A percentile compares a stretch with the other conserved stretches of the same genome.
phyloP scores from a whole-genome alignment of 2,888 invertebrate species.

The Phyllotreta striolata region DNA sequence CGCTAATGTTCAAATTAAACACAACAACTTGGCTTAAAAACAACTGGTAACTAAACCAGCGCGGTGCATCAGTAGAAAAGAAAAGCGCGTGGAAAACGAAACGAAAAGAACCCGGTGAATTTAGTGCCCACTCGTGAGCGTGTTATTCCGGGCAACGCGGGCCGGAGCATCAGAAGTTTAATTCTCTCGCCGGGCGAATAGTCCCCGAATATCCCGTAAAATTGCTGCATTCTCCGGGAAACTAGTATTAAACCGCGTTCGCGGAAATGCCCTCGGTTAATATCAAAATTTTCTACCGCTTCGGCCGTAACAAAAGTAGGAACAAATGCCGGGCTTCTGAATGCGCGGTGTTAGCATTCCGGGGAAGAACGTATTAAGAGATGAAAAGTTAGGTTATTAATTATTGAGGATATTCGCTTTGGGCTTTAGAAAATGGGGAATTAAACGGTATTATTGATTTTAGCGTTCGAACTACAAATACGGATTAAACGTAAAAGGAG shows the following conservation, averaged over 20 bases:
- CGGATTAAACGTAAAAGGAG: slow-evolving; percentile 15
- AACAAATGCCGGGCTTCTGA: slow-evolving; percentile 17
- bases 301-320: slow-evolving; percentile 49
- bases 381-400: slow-evolving; percentile 52
- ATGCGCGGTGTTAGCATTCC: slow-evolving; percentile 6
- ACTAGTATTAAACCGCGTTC: slow-evolving; percentile 19
- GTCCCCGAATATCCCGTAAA: slow-evolving; percentile 56
- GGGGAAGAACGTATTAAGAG: slow-evolving; percentile 50
- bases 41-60: too few species aligned
- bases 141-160: slow-evolving; percentile 41
- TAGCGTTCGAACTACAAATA: slow-evolving; percentile 21
- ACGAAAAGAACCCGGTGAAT: too few species aligned
- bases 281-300: slow-evolving; percentile 22
- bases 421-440: slow-evolving; percentile 26
- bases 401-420: slow-evolving; percentile 50
- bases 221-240: slow-evolving; percentile 50
- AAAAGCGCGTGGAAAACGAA: too few species aligned
- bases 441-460: slow-evolving; percentile 27
- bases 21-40: too few species aligned
- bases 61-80: too few species aligned
- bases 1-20: too few species aligned
- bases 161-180: slow-evolving; percentile 53
- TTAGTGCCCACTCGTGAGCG: too few species aligned
- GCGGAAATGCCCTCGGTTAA: slow-evolving; percentile 15
- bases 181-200: slow-evolving; percentile 56